Evolutionary conservation across 2,113 vertebrate genomes (phyloP).

Genomic region (Procapra przewalskii): DNA sequence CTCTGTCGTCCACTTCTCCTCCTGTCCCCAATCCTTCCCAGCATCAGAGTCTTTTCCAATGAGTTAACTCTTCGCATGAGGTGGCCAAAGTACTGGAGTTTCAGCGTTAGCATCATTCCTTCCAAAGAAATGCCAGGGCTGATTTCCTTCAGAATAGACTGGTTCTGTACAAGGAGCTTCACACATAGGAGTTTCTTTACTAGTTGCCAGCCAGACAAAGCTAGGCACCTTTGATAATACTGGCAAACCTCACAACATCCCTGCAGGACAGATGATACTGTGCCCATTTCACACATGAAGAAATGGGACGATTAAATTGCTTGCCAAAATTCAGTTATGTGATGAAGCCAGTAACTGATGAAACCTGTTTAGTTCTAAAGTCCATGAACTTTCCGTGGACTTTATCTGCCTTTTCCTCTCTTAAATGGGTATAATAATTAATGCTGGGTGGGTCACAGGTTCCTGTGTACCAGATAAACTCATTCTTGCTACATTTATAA

Average conservation of each 20-base stretch:
- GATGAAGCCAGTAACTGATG: neutral
- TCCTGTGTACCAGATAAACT: neutral
- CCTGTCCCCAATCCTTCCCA: too few species aligned
- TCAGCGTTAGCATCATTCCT: too few species aligned
- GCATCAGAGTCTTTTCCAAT: too few species aligned
- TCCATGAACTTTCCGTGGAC: neutral
- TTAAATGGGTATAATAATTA: neutral
- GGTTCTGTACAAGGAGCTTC: neutral
- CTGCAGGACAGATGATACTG: neutral
- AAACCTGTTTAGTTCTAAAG: neutral
- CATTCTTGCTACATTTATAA: neutral
- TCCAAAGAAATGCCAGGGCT: too few species aligned
- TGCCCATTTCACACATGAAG: neutral
- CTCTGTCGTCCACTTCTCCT: too few species aligned
- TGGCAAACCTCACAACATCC: neutral
- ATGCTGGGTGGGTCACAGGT: neutral
- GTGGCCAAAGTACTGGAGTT: too few species aligned
- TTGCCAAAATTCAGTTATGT: neutral
- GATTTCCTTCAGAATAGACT: too few species aligned
- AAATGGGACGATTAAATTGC: neutral
- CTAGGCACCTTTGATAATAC: neutral
- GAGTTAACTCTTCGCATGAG: too few species aligned
- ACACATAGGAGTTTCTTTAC: neutral
- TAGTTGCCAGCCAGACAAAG: neutral
- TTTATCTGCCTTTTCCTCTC: neutral